These are phyloP conservation scores for Ostrea denselamellosa DNA, from an alignment of 1,140 invertebrate species.

Conservation along the genomic window DNA sequence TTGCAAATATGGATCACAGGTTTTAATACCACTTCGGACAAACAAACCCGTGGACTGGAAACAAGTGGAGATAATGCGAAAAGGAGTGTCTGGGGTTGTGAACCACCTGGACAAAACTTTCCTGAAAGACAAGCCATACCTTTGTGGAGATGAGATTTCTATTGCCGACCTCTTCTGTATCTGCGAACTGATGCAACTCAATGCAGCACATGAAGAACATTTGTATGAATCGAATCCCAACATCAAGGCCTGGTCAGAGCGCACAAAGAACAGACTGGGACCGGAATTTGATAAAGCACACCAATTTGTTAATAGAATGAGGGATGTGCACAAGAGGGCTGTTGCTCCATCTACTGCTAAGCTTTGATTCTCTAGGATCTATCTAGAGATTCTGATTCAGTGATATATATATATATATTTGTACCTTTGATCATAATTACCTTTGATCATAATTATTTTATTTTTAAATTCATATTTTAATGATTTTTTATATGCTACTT, in stretches of 20 bases:
- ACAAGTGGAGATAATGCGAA: slow-evolving; percentile 61
- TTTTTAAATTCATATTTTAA: no score
- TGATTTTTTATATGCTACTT: no score
- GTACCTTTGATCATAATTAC: no score
- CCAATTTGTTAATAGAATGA: slow-evolving; percentile 61
- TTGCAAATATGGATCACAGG: slow-evolving; percentile 42
- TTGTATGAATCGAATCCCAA: slow-evolving; percentile 82
- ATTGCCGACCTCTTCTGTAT: slow-evolving; percentile 89
- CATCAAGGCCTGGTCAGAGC: slow-evolving; percentile 84
- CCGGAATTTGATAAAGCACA: slow-evolving; percentile 87
- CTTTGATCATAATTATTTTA: no score
- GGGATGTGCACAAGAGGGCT: background rate
- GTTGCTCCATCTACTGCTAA: no score
- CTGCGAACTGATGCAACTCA: slow-evolving; percentile 92
- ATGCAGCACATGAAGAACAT: slow-evolving; percentile 84
- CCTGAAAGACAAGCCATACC: slow-evolving; percentile 81
- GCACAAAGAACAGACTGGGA: slow-evolving; percentile 81
- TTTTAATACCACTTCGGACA: slow-evolving; percentile 54
- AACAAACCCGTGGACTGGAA: slow-evolving; percentile 58
- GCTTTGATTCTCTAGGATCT: no score
- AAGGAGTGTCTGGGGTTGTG: slow-evolving; percentile 68
- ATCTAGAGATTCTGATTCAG: no score
- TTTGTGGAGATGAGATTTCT: slow-evolving; percentile 84
- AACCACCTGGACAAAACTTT: slow-evolving; percentile 79
- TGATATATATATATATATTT: no score